Evolutionary conservation across 2,888 invertebrate genomes (phyloP).

Genomic region (Alcis repandata): DNA sequence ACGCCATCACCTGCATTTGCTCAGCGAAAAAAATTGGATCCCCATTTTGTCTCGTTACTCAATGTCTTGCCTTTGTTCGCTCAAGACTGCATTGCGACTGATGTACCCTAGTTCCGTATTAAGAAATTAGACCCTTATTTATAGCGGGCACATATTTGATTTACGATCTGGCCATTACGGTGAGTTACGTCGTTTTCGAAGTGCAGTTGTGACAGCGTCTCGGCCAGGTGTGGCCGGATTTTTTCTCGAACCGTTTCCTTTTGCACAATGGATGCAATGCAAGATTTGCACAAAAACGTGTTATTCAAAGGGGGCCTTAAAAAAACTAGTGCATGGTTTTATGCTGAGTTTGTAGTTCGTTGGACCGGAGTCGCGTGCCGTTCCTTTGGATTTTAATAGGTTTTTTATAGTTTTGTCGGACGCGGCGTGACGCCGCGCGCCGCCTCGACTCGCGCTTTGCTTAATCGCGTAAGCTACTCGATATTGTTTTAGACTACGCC

Average conservation of each 20-base stretch:
- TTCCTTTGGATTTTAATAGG: slow-evolving; percentile 64
- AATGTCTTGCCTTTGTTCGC: slow-evolving; percentile 76
- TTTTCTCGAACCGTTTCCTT: slow-evolving; percentile 75
- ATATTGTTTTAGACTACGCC: slow-evolving; percentile 50
- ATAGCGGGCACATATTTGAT: slow-evolving; percentile 70
- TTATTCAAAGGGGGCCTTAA: slow-evolving; percentile 67
- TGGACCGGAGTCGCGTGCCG: slow-evolving; percentile 77
- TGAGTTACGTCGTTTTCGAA: slow-evolving; percentile 63
- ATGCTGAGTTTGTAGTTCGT: slow-evolving; percentile 62
- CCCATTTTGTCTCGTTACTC: slow-evolving; percentile 82
- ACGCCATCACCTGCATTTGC: slow-evolving; percentile 78
- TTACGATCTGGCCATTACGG: slow-evolving; percentile 61
- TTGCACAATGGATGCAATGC: slow-evolving; percentile 78
- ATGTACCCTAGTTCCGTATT: slow-evolving; percentile 61
- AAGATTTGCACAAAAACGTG: slow-evolving; percentile 84
- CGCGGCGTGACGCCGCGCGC: slow-evolving; percentile 58
- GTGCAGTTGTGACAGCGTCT: slow-evolving; percentile 56
- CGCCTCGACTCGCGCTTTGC: slow-evolving; percentile 44
- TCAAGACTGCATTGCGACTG: slow-evolving; percentile 67
- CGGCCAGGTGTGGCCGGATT: slow-evolving; percentile 77
- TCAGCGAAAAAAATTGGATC: slow-evolving; percentile 69
- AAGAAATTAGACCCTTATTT: slow-evolving; percentile 78
- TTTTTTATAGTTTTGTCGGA: slow-evolving; percentile 57
- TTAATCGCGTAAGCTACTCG: slow-evolving; percentile 48
- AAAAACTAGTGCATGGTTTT: slow-evolving; percentile 68